Base-by-base conservation (phyloP, 2,888 invertebrate species). In the Boloria selene region DNA sequence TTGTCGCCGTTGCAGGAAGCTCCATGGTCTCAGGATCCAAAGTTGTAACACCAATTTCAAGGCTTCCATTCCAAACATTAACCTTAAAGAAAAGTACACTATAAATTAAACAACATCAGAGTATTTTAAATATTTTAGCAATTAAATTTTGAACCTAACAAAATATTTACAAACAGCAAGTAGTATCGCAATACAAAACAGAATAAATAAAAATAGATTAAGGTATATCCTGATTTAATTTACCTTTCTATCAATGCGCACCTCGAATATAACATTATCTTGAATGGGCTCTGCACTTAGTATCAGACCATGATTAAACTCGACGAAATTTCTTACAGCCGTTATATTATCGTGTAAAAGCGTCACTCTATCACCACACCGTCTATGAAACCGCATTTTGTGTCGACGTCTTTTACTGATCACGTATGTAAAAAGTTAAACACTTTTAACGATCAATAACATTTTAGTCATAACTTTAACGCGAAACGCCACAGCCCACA, bases 41-140 rank as follows among this genome's bases (percentile, higher is more conserved):
- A 0, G 97, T 97, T 0, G 98, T 98, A 0, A 97, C 97, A 47
- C 97, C 97, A 82, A 97, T 96, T 92, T 98, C 98, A 55, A 98
- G 96, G 3, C 97, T 97, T 0, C 98, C 98, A 64, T 98, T 97
- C 98, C 98, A 98, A 80, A 96, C 95, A 85, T 95, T 95, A 69
- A 96, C 95, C 97, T 97, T 6, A 22, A 7, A 47, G 26, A n/a
- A 16, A 55, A n/a, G 10, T 47, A 31, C 22, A 26, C 13, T 44
- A 44, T 18, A 10, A 6, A 26, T 14, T 42, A 55, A 42, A 55
- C 14, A 14, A 55, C 0, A 10, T 16, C 16, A 2, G 0, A 0
- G n/a, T 17, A 54, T 22, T 18, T 13, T 22, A 1, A 22, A 51
- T 5, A 14, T 22, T 13, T 14, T 14, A 14, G 13, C 18, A 18